These are phyloP conservation scores for Chironomus tepperi DNA, from an alignment of 1,140 invertebrate genomes.

Conservation along the genomic window DNA sequence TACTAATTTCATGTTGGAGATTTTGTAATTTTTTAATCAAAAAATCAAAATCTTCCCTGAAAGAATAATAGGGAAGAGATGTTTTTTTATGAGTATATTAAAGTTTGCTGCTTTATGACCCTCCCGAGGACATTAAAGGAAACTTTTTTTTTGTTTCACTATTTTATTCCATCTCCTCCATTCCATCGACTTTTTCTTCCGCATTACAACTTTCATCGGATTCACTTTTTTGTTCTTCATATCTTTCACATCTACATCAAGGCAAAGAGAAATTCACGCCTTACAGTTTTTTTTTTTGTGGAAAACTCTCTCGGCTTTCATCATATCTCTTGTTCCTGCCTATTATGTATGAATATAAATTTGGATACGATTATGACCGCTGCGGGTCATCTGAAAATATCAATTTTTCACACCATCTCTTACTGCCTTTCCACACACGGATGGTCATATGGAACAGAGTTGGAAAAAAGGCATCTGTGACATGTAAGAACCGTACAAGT, in stretches of 20 bases:
- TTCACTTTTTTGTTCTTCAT: background rate
- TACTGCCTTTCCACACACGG: background rate
- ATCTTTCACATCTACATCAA: background rate
- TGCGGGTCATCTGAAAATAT: background rate
- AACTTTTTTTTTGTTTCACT: background rate
- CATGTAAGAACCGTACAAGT: too few relatives aligned
- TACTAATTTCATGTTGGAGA: too few relatives aligned
- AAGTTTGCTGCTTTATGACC: background rate
- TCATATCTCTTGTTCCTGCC: background rate
- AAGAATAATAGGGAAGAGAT: background rate
- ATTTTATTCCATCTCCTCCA: background rate
- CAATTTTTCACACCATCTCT: constrained; percentile 12
- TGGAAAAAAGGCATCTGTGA: too few relatives aligned
- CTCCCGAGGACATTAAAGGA: background rate
- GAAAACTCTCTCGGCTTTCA: background rate
- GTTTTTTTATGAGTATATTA: background rate
- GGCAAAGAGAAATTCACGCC: background rate
- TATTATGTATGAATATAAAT: background rate
- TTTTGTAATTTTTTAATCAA: too few relatives aligned
- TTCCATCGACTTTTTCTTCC: constrained; percentile 5
- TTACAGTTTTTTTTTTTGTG: background rate
- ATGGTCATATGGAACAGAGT: too few relatives aligned
- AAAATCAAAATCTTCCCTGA: too few relatives aligned
- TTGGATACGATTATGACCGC: background rate
- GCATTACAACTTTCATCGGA: constrained; percentile 6